Percentiles rank a stretch among this genome's conserved stretches.
Evolutionary conservation across 1,140 invertebrate species (phyloP).

Genomic region (Metaphire vulgaris): DNA sequence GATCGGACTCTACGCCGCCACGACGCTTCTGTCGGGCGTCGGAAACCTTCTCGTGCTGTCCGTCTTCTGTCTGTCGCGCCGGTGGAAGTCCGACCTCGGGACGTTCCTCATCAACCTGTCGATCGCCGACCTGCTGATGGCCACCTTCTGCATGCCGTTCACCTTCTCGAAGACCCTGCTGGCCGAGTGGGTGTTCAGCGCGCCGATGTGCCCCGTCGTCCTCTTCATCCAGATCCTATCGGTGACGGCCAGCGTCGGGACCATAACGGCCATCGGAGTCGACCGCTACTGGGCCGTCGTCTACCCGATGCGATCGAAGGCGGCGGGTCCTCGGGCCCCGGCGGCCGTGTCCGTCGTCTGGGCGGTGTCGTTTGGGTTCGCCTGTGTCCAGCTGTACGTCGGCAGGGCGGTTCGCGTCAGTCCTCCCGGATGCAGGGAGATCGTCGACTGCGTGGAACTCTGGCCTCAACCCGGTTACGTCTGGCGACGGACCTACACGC

Average conservation of each 20-base stretch:
- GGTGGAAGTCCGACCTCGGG: slow-evolving; percentile 43
- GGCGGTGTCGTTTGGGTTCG: slow-evolving; percentile 48
- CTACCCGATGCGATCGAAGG: slow-evolving; percentile 39
- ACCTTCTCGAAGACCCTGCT: slow-evolving; percentile 45
- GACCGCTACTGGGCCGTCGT: slow-evolving; percentile 45
- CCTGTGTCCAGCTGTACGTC: slow-evolving; percentile 52
- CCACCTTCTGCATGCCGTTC: slow-evolving; percentile 52
- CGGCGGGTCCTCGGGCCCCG: slow-evolving; percentile 32
- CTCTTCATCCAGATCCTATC: slow-evolving; percentile 43
- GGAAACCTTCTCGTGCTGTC: slow-evolving; percentile 44
- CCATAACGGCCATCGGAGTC: slow-evolving; percentile 49
- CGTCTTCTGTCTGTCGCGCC: slow-evolving; percentile 40
- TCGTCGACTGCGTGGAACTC: slow-evolving; percentile 36
- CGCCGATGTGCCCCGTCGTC: slow-evolving; percentile 46
- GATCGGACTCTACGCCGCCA: slow-evolving; percentile 41
- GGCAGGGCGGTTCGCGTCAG: slow-evolving; percentile 36
- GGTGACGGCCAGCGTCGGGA: slow-evolving; percentile 45
- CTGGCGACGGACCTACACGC: slow-evolving; percentile 49
- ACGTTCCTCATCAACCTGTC: slow-evolving; percentile 73
- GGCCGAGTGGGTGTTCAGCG: slow-evolving; percentile 45
- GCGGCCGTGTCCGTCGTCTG: slow-evolving; percentile 53
- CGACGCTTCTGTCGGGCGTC: slow-evolving; percentile 37
- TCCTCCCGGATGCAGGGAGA: slow-evolving; percentile 30
- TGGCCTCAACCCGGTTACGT: slow-evolving; percentile 35
- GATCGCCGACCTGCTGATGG: slow-evolving; percentile 50